Conservation (phyloP, 2,113 vertebrate genomes). For the Sturnus vulgaris region DNA sequence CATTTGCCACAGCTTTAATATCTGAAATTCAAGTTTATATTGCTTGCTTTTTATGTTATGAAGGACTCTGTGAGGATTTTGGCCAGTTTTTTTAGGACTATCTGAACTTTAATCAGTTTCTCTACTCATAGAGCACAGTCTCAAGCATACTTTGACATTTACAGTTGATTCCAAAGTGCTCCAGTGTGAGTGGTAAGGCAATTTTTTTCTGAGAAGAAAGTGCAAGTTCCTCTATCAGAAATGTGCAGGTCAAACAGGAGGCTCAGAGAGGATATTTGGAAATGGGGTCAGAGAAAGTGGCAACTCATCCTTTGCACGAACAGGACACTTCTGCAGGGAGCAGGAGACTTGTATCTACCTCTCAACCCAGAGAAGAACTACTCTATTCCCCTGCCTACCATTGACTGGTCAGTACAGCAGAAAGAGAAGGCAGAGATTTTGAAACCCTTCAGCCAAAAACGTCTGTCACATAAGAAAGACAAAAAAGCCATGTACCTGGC, state of each 20-base stretch:
- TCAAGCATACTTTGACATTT: neutral
- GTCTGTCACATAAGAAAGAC: neutral
- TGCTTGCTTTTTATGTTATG: neutral
- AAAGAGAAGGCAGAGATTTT: neutral
- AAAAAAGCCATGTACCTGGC: neutral
- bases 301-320: neutral
- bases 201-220: neutral
- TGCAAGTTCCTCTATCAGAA: neutral
- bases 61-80: neutral
- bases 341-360: neutral
- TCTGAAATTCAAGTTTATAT: neutral
- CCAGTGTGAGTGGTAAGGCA: neutral
- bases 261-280: neutral
- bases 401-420: neutral
- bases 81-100: neutral
- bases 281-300: neutral
- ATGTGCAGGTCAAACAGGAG: neutral
- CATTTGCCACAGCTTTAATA: neutral
- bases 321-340: neutral
- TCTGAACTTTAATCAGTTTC: neutral
- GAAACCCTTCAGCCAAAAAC: neutral
- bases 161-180: neutral
- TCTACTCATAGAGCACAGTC: neutral
- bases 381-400: neutral
- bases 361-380: neutral